These are phyloP conservation scores for crab-eating macaque (Macaca fascicularis) DNA, from an alignment of 2,113 vertebrate genomes.

Conservation along the genomic window T2T-MFA8v1.1 NC_088395.1:96097001-96097500, in stretches of 20 bases:
- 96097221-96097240: constrained; percentile 81
- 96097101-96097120: constrained; percentile 84
- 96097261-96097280: constrained; percentile 78
- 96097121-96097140: constrained; percentile 83
- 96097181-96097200: constrained; percentile 83
- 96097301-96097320: constrained; percentile 76
- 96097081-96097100: constrained; percentile 86
- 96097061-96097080: constrained; percentile 83
- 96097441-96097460: not conserved
- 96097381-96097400: constrained; percentile 64
- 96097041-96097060: constrained; percentile 84
- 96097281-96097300: constrained; percentile 78
- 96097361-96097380: constrained; percentile 65
- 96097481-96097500: not conserved
- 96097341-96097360: constrained; percentile 77
- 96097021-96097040: constrained; percentile 78
- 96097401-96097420: not conserved
- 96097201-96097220: constrained; percentile 76
- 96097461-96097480: constrained; percentile 11
- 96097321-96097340: constrained; percentile 68
- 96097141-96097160: constrained; percentile 69
- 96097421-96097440: not conserved
- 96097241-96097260: constrained; percentile 76
- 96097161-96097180: constrained; percentile 76
- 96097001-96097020: constrained; percentile 80